phyloP scores from a whole-genome alignment of 2,888 invertebrate genomes.

The Hirtodrosophila cameraria region DNA sequence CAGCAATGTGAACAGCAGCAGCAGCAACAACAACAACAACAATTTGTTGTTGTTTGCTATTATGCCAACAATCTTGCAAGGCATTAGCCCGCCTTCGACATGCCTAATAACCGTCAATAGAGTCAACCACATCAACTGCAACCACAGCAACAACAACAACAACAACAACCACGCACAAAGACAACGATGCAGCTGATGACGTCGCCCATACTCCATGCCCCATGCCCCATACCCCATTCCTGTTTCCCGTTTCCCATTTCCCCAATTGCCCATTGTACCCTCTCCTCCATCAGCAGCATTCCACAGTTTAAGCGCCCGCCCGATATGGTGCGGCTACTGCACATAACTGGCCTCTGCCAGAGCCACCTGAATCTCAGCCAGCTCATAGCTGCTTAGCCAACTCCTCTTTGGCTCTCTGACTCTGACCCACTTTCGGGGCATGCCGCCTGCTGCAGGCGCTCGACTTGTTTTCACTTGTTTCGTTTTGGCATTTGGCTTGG shows the following conservation, averaged over 20 bases:
- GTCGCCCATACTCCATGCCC: conserved; percentile 35
- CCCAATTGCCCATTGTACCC: conserved; percentile 13
- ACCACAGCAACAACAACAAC: conserved; percentile 12
- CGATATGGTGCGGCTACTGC: conserved; percentile 52
- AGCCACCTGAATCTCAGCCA: conserved; percentile 57
- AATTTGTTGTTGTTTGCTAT: conserved; percentile 27
- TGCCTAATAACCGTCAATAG: conserved; percentile 78
- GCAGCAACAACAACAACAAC: conserved; percentile 14
- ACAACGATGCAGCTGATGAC: conserved; percentile 43
- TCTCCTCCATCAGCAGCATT: conserved; percentile 65
- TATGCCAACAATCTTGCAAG: conserved; percentile 55
- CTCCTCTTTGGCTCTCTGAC: conserved; percentile 23
- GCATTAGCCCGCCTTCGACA: conserved; percentile 77
- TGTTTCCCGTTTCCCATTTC: conserved; percentile 29
- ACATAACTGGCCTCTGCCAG: conserved; percentile 57
- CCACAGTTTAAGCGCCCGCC: conserved; percentile 50
- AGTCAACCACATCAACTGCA: conserved; percentile 49
- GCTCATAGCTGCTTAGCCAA: conserved; percentile 38
- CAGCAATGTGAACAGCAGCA: conserved; percentile 36
- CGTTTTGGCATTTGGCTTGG: conserved; percentile 63
- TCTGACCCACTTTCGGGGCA: conserved; percentile 74
- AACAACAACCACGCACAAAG: conserved; percentile 26
- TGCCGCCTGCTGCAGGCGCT: conserved; percentile 51
- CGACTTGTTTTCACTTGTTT: conserved; percentile 77
- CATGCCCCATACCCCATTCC: neutral